phyloP scores from a whole-genome alignment of 1,140 invertebrate species.

The Heliconius congener region DNA sequence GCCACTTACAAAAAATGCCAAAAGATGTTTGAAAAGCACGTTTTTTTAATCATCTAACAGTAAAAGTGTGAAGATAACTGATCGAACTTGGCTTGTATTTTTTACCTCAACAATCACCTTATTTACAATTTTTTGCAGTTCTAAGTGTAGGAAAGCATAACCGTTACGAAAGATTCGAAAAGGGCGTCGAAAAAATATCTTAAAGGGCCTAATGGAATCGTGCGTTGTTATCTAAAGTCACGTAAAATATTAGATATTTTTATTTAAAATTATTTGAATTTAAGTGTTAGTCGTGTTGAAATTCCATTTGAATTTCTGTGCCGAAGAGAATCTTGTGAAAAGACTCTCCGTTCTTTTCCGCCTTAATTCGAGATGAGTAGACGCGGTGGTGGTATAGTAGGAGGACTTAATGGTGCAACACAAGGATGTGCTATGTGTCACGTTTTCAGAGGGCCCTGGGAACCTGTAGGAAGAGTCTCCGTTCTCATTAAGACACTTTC shows the following conservation, averaged over 20 bases:
- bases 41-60: slow-evolving; percentile 18
- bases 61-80: slow-evolving; percentile 36
- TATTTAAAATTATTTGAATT: slow-evolving; percentile 5
- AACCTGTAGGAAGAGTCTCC: no score
- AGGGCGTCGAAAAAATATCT: slow-evolving; percentile 51
- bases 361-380: no score
- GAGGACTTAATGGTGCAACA: no score
- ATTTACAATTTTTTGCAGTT: slow-evolving; percentile 32
- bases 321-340: neutral
- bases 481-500: no score
- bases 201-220: slow-evolving; percentile 53
- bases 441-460: no score
- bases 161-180: slow-evolving; percentile 66
- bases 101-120: neutral
- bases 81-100: slow-evolving; percentile 11
- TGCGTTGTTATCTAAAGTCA: slow-evolving; percentile 57
- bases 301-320: neutral
- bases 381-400: no score
- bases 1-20: slow-evolving; percentile 24
- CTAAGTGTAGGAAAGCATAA: slow-evolving; percentile 54
- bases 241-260: slow-evolving; percentile 65
- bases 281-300: neutral
- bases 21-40: slow-evolving; percentile 25
- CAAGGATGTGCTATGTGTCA: no score
- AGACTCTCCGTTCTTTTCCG: no score